These are phyloP conservation scores for Dryadula phaetusa DNA, from an alignment of 2,888 invertebrate species.

Conservation along the genomic window DNA sequence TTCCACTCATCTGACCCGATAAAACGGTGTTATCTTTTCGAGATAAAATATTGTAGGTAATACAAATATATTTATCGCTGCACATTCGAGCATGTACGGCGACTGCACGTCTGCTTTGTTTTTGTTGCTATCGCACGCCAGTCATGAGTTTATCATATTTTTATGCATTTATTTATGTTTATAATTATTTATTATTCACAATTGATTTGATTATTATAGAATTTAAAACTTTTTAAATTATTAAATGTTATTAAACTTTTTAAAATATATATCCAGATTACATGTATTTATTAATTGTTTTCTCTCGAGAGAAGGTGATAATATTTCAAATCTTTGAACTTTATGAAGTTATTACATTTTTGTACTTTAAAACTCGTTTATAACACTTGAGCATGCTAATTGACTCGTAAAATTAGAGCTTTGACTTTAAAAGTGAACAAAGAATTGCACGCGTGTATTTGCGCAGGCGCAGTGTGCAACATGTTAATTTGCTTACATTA, in stretches of 20 bases:
- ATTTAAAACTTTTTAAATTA: no score
- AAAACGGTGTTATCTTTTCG: conserved; percentile 1
- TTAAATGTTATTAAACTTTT: no score
- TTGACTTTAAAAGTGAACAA: conserved; percentile 4
- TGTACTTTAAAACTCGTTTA: background rate
- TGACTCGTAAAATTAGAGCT: conserved; percentile 10
- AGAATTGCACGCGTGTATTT: conserved; percentile 20
- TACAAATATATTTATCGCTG: conserved; percentile 20
- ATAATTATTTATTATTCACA: background rate
- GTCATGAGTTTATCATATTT: background rate
- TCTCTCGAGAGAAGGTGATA: background rate
- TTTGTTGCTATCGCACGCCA: background rate
- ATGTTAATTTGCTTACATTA: conserved; percentile 46
- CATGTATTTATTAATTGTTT: background rate
- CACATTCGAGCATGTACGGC: conserved; percentile 15
- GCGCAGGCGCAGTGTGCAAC: conserved; percentile 41
- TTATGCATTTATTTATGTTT: background rate
- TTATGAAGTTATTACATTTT: background rate
- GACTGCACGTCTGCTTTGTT: conserved; percentile 29
- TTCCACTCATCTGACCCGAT: conserved; percentile 11
- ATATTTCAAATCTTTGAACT: background rate
- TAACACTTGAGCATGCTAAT: background rate
- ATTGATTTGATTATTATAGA: no score
- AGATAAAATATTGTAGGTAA: conserved; percentile 14
- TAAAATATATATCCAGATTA: background rate